Evolutionary conservation across 2,888 invertebrate genomes (phyloP).

Genomic region (Drosophila nr. perissopoda): DNA sequence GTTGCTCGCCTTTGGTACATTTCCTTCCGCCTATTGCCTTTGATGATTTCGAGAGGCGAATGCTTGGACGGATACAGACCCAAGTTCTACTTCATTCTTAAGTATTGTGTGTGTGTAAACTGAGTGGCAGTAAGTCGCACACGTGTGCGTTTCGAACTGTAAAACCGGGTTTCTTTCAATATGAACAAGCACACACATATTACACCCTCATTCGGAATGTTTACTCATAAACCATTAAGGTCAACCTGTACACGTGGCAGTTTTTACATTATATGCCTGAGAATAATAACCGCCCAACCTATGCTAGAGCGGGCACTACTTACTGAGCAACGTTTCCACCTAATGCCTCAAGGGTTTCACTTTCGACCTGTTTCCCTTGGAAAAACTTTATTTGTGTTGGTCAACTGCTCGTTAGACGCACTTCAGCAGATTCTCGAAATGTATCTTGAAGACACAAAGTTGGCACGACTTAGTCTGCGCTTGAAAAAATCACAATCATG

Average conservation of each 20-base stretch:
- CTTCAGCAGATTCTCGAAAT: constrained; percentile 8
- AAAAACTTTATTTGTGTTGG: constrained; percentile 17
- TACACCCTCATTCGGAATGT: not conserved
- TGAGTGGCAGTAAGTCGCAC: constrained; percentile 4
- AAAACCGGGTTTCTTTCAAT: constrained; percentile 45
- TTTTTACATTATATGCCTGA: constrained; percentile 12
- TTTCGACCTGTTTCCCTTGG: not conserved
- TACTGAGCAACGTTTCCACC: constrained; percentile 7
- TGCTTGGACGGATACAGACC: constrained; percentile 5
- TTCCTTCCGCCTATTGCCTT: constrained; percentile 33
- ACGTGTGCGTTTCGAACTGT: constrained; percentile 48
- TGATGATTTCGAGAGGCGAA: constrained; percentile 27
- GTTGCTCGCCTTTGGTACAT: constrained; percentile 10
- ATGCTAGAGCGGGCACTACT: constrained; percentile 1
- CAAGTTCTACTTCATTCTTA: not conserved
- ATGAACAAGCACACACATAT: not conserved
- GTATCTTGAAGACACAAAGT: constrained; percentile 6
- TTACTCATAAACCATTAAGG: constrained; percentile 12
- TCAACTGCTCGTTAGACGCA: constrained; percentile 30
- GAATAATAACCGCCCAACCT: constrained; percentile 1
- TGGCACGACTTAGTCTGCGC: constrained; percentile 1
- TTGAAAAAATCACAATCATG: constrained; percentile 31
- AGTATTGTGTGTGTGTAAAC: not conserved
- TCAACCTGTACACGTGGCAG: constrained; percentile 20
- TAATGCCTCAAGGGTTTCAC: constrained; percentile 26